These are phyloP conservation scores for Cryptoblepharus egeriae DNA, from an alignment of 2,797 vertebrate species.

Conservation along the genomic window DNA sequence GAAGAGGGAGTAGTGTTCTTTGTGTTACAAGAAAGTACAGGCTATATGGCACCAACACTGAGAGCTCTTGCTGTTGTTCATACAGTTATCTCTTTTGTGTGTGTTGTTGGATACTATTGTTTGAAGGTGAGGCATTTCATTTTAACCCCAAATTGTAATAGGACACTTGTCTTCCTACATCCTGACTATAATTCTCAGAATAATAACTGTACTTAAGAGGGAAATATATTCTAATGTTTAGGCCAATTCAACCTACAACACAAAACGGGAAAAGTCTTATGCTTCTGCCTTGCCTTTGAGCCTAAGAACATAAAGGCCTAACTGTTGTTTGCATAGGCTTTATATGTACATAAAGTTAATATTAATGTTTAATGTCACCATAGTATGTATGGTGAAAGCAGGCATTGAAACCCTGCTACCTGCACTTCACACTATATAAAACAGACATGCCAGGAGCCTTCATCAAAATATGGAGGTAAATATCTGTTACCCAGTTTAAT, in stretches of 20 bases:
- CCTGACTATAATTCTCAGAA: too few relatives aligned
- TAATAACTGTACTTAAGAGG: not conserved
- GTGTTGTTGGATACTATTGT: slow-evolving; percentile 96
- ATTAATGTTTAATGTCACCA: too few relatives aligned
- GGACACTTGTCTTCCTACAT: too few relatives aligned
- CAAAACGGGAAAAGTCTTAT: not conserved
- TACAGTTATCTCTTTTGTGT: slow-evolving; percentile 95
- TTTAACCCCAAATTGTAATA: not conserved
- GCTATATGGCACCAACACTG: slow-evolving; percentile 96
- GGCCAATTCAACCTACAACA: not conserved
- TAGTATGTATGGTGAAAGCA: not conserved
- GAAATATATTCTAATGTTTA: not conserved
- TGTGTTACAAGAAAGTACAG: slow-evolving; percentile 95
- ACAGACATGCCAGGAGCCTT: not conserved
- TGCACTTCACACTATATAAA: not conserved
- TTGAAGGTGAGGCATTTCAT: slow-evolving; percentile 85
- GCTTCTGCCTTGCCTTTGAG: too few relatives aligned
- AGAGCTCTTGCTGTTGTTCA: slow-evolving; percentile 91
- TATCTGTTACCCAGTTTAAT: not conserved
- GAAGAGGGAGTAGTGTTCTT: slow-evolving; percentile 92
- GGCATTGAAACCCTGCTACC: not conserved
- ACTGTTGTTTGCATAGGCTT: not conserved
- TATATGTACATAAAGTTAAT: not conserved
- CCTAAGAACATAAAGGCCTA: not conserved
- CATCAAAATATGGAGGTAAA: not conserved